Evolutionary conservation across 2,113 vertebrate genomes (phyloP).

Genomic region (Glareola pratincola): DNA sequence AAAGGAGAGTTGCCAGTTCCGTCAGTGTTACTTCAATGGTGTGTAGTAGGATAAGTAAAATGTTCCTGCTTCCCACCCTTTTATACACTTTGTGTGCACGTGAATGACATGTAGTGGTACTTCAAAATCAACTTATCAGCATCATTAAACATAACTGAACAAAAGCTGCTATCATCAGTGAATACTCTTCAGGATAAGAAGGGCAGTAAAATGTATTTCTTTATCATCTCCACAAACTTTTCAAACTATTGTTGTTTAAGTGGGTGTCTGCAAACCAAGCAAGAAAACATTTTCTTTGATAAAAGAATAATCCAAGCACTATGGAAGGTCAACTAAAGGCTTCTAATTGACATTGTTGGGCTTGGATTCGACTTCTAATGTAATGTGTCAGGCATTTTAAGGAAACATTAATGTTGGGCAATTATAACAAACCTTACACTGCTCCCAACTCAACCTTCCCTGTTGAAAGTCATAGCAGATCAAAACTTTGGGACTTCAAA

Average conservation of each 20-base stretch:
- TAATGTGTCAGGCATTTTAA: not conserved
- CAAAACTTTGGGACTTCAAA: slow-evolving; percentile 3
- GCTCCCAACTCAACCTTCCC: not conserved
- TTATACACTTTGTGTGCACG: not conserved
- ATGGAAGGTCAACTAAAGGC: not conserved
- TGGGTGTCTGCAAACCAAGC: not conserved
- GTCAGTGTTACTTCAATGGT: not conserved
- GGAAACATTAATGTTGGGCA: not conserved
- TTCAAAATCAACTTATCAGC: not conserved
- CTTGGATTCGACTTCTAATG: not conserved
- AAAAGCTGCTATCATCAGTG: not conserved
- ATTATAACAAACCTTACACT: not conserved
- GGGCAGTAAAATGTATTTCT: not conserved
- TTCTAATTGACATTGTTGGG: not conserved
- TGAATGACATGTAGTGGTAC: not conserved
- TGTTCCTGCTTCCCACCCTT: not conserved
- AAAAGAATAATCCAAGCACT: not conserved
- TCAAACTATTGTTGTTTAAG: not conserved
- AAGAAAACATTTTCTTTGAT: not conserved
- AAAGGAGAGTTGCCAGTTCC: not conserved
- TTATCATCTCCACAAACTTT: not conserved
- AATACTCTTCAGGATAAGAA: not conserved
- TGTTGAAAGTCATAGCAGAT: not conserved
- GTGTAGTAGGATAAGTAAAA: not conserved
- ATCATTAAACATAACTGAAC: not conserved